Evolutionary conservation across 2,888 invertebrate genomes (phyloP).

Genomic region (Coleophora flavipennella): DNA sequence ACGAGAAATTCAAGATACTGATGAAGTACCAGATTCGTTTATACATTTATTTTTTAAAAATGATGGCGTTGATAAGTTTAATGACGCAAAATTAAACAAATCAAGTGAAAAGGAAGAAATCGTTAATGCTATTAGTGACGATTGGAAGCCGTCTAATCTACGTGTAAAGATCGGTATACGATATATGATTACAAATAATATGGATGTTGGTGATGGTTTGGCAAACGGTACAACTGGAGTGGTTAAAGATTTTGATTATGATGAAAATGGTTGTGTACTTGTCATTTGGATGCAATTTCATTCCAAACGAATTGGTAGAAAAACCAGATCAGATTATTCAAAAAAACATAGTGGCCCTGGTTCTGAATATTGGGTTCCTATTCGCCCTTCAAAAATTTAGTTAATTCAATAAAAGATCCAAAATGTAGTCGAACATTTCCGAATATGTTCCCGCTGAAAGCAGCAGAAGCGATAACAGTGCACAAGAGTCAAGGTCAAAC

Average conservation of each 20-base stretch:
- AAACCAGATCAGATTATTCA: constrained; percentile 2
- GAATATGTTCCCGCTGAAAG: constrained; percentile 6
- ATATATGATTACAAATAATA: constrained; percentile 9
- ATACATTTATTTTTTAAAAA: constrained; percentile 9
- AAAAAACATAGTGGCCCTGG: constrained; percentile 3
- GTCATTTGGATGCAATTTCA: constrained; percentile 8
- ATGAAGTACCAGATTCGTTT: constrained; percentile 5
- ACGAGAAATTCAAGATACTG: constrained; percentile 6
- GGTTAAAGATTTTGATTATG: constrained; percentile 7
- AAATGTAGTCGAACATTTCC: neutral
- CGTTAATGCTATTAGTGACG: constrained; percentile 3
- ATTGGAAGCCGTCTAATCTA: constrained; percentile 4
- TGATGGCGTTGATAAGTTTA: constrained; percentile 5
- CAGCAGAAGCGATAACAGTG: constrained; percentile 10
- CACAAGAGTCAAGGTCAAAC: constrained; percentile 10
- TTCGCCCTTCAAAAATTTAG: constrained; percentile 3
- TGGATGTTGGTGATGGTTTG: constrained; percentile 8
- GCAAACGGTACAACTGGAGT: constrained; percentile 9
- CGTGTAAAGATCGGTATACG: constrained; percentile 8
- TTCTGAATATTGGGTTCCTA: constrained; percentile 7
- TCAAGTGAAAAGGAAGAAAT: neutral
- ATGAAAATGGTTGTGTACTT: constrained; percentile 2
- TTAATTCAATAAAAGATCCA: neutral
- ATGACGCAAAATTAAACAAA: constrained; percentile 5
- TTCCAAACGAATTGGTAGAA: constrained; percentile 3